A percentile compares a stretch with the other conserved stretches of the same genome.
These are phyloP conservation scores for Crypturellus undulatus DNA, from an alignment of 2,113 vertebrate species.

Conservation along the genomic window DNA sequence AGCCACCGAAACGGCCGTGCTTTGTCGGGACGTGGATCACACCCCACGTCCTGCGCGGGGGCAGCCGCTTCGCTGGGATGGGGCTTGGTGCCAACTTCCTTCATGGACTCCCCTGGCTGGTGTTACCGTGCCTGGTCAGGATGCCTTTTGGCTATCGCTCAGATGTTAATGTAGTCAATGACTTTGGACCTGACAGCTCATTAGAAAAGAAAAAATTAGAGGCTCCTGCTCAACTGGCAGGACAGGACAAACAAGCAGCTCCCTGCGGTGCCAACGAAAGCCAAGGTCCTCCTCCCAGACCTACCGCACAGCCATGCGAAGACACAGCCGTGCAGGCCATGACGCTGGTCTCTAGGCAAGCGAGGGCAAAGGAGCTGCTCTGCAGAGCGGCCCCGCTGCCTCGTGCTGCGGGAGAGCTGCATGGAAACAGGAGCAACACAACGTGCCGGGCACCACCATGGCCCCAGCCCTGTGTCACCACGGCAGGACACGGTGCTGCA, in stretches of 20 bases:
- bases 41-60: background rate
- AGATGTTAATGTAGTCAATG: background rate
- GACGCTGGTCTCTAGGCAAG: background rate
- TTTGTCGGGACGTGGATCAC: background rate
- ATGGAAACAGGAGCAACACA: no score
- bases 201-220: background rate
- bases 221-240: slow-evolving; percentile 12
- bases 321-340: background rate
- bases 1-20: background rate
- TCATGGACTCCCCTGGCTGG: accelerated
- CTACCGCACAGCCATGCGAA: background rate
- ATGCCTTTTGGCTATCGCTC: slow-evolving; percentile 18
- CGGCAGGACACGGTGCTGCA: background rate
- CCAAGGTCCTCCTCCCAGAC: background rate
- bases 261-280: background rate
- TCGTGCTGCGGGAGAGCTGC: no score
- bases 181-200: background rate
- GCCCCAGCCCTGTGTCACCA: background rate
- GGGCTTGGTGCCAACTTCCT: background rate
- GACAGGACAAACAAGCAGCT: slow-evolving; percentile 1
- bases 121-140: background rate
- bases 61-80: background rate
- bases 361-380: background rate
- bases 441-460: background rate
- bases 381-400: background rate